These are phyloP conservation scores for Trochalopteron elliotii DNA, from an alignment of 2,113 vertebrate species.

Conservation along the genomic window DNA sequence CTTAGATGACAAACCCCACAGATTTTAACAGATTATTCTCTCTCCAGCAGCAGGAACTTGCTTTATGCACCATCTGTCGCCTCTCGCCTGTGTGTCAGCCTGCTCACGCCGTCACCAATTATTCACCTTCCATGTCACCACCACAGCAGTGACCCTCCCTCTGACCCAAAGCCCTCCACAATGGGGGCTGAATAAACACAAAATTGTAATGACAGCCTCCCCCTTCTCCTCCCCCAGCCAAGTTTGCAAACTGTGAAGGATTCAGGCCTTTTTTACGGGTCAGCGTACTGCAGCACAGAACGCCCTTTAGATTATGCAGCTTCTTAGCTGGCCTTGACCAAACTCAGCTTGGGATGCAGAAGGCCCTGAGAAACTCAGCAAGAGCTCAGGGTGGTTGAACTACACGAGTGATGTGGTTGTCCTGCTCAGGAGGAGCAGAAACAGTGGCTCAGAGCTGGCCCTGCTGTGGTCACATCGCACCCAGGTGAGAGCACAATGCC, in stretches of 20 bases:
- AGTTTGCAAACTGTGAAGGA: background rate
- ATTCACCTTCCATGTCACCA: background rate
- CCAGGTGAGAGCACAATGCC: rapidly evolving
- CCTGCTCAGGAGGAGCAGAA: background rate
- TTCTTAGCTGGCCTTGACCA: background rate
- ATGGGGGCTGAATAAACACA: background rate
- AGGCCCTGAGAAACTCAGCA: background rate
- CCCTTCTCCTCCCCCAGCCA: background rate
- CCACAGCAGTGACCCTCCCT: background rate
- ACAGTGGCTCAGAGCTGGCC: background rate
- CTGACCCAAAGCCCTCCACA: background rate
- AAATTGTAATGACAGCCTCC: background rate
- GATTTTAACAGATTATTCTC: background rate
- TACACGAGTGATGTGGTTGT: background rate
- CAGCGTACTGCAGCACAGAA: rapidly evolving
- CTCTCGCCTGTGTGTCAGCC: background rate
- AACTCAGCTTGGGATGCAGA: background rate
- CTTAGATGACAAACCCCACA: background rate
- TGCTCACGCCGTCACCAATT: background rate
- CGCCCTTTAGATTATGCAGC: background rate
- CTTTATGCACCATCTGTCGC: background rate
- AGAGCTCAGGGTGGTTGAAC: background rate
- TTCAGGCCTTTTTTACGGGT: background rate
- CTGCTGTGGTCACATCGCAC: rapidly evolving
- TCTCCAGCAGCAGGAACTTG: background rate